phyloP scores from a whole-genome alignment of 2,797 vertebrate species.

The Pyrrhura leucotis region DNA sequence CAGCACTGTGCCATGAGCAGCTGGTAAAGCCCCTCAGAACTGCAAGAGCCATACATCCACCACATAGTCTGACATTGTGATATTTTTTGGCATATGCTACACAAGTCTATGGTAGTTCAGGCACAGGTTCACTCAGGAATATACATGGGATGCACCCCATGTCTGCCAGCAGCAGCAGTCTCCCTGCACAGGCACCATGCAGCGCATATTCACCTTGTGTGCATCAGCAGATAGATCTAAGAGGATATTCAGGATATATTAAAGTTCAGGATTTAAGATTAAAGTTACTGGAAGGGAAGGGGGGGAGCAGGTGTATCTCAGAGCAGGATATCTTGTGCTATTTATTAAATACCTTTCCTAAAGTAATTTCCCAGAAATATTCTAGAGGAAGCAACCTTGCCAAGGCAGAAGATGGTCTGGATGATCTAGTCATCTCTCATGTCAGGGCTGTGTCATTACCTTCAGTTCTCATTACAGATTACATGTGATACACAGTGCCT shows the following conservation, averaged over 20 bases:
- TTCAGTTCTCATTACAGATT: neutral
- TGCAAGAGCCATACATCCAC: rapidly evolving
- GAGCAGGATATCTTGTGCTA: neutral
- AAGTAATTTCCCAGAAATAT: neutral
- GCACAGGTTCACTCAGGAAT: neutral
- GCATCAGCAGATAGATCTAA: neutral
- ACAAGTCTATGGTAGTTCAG: rapidly evolving
- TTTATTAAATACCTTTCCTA: neutral
- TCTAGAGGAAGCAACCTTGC: neutral
- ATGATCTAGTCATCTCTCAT: neutral
- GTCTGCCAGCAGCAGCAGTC: neutral
- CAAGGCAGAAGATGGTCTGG: neutral
- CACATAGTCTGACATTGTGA: rapidly evolving
- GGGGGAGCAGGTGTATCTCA: neutral
- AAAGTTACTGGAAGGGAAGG: rapidly evolving
- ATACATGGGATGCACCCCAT: rapidly evolving
- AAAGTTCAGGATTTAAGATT: neutral
- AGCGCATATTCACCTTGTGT: neutral
- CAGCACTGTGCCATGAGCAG: neutral
- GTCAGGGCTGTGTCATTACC: neutral
- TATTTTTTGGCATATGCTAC: neutral
- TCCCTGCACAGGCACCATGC: rapidly evolving
- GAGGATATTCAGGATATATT: neutral
- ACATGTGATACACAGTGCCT: neutral
- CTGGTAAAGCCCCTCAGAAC: neutral